Percentiles rank a stretch among this genome's conserved stretches.
These are phyloP conservation scores for Harmothoe impar DNA, from an alignment of 2,888 invertebrate genomes.

Conservation along the genomic window DNA sequence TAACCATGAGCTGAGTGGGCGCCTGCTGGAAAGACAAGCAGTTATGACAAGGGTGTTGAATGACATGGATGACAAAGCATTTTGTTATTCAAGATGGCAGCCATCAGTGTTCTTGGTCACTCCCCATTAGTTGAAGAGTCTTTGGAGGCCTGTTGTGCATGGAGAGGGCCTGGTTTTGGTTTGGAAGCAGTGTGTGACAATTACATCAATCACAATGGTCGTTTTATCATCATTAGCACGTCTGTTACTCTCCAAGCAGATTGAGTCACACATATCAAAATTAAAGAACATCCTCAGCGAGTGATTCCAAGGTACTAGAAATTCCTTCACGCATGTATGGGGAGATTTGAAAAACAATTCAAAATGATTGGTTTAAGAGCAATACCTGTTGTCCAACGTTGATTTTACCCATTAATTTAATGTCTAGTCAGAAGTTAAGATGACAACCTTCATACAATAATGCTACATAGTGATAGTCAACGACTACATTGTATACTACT, in stretches of 20 bases:
- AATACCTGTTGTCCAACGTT: too few species aligned
- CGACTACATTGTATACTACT: too few species aligned
- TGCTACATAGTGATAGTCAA: too few species aligned
- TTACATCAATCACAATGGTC: background rate
- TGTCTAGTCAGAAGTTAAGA: too few species aligned
- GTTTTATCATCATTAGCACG: background rate
- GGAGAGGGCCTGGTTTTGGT: background rate
- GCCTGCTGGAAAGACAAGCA: background rate
- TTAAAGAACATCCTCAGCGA: too few species aligned
- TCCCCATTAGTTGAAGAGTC: background rate
- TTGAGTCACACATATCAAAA: background rate
- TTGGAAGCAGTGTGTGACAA: background rate
- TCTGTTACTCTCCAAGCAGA: background rate
- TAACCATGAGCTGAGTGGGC: background rate
- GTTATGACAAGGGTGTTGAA: background rate
- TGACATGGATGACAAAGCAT: conserved; percentile 14
- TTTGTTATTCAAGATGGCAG: conserved; percentile 1
- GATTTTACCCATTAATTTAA: too few species aligned
- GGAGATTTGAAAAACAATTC: too few species aligned
- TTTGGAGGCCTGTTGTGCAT: background rate
- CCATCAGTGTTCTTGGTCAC: background rate
- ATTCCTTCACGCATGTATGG: too few species aligned
- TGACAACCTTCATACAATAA: too few species aligned
- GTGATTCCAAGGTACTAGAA: too few species aligned
- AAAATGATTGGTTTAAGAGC: too few species aligned